Base-by-base conservation (phyloP, 2,113 vertebrate species). In the Lagopus muta region DNA sequence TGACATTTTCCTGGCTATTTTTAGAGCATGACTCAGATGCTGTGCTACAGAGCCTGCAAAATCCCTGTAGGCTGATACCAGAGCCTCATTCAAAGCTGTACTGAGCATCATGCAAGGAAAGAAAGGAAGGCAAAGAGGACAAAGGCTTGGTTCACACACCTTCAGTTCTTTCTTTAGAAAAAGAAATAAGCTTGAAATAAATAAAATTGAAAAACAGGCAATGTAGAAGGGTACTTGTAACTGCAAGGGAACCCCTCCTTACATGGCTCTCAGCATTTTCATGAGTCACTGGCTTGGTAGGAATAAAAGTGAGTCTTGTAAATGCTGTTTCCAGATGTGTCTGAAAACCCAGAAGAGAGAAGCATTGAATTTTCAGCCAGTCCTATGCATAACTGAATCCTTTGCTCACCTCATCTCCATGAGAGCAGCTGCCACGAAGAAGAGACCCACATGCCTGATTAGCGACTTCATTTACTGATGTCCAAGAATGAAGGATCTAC, bases 1-100 rank as follows among this genome's bases (percentile, higher is more conserved):
- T 96, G 94, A 94, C 93, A 93, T 94, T 94, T 97, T 57, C 86
- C 55, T 10, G 13, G 92, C 85, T 97, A 93, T 96, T 96, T 97
- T 97, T 94, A 96, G 96, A 85, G 40, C 20, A 71, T 96, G 96
- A 96, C 84, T 97, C 96, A 97, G 92, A 11, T 57, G 20, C 75
- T 80, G 90, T n/a, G 3, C 75, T 72, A 70, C 16, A 6, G 79
- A 65, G 58, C 48, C 61, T 15, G 91, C 95, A 88, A 78, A 88
- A 76, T 89, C 90, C 70, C 90, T 38, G 76, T 25, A n/a, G 75
- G 64, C 86, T 70, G 73, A 50, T 43, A 45, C 30, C 25, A 10
- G 80, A 83, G 90, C 86, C 86, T 74, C 40, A 62, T 16, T 86
- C 71, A 86, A 50, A 81, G 72, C 62, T 13, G 42, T 45, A 62